phyloP scores from a whole-genome alignment of 1,140 invertebrate genomes.

The Chironomus striatipennis region DNA sequence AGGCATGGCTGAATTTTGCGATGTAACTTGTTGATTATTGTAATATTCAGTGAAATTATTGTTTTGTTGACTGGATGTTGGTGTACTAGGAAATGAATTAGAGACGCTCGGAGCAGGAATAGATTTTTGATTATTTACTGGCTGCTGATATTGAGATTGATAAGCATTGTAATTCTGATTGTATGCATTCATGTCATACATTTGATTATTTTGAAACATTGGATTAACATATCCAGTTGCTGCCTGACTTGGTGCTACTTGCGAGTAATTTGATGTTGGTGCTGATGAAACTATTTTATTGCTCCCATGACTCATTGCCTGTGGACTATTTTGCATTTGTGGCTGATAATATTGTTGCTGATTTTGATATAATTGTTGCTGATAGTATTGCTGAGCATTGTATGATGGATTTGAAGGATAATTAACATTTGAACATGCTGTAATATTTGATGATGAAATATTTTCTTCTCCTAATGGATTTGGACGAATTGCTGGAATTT shows the following conservation, averaged over 20 bases:
- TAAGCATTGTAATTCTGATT: background rate
- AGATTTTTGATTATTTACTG: background rate
- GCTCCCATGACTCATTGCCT: slow-evolving; percentile 31
- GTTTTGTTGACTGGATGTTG: too few species aligned
- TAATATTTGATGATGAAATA: slow-evolving; percentile 19
- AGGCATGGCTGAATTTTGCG: background rate
- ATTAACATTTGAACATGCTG: background rate
- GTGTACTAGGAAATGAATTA: too few species aligned
- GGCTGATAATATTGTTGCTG: slow-evolving; percentile 30
- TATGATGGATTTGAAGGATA: slow-evolving; percentile 33
- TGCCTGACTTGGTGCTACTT: slow-evolving; percentile 28
- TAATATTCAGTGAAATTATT: background rate
- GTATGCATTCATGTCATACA: background rate
- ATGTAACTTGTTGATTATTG: background rate
- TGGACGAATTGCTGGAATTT: slow-evolving; percentile 31
- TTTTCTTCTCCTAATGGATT: slow-evolving; percentile 37
- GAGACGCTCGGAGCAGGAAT: too few species aligned
- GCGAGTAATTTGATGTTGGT: background rate
- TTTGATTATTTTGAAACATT: background rate
- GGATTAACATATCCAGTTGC: slow-evolving; percentile 15
- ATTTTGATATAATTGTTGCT: background rate
- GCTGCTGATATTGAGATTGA: background rate
- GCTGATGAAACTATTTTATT: slow-evolving; percentile 24
- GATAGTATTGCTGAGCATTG: background rate
- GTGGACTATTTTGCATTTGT: slow-evolving; percentile 30